These are phyloP conservation scores for Plagodis dolabraria DNA, from an alignment of 2,888 invertebrate genomes.

Conservation along the genomic window DNA sequence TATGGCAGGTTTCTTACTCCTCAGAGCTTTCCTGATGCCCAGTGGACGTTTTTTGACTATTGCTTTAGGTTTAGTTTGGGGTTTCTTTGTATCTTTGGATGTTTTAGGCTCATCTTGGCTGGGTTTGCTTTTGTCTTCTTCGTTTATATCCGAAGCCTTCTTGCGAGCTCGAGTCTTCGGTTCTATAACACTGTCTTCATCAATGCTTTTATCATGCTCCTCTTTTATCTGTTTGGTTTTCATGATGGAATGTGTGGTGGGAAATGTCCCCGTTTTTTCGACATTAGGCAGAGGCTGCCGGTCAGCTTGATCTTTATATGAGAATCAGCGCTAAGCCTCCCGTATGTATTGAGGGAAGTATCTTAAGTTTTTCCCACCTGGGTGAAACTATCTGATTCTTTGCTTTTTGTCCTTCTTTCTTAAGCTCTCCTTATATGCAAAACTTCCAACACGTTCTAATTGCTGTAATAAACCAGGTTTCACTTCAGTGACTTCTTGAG, in stretches of 20 bases:
- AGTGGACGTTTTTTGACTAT: conserved; percentile 75
- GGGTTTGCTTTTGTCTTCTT: conserved; percentile 69
- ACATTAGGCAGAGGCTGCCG: conserved; percentile 72
- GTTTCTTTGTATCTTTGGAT: conserved; percentile 73
- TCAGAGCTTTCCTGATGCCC: conserved; percentile 75
- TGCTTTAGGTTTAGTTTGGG: conserved; percentile 68
- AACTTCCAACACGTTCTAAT: neutral
- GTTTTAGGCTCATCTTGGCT: conserved; percentile 75
- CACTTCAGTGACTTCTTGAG: conserved; percentile 48
- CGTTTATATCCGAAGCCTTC: conserved; percentile 69
- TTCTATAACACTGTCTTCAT: conserved; percentile 74
- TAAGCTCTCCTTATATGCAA: neutral
- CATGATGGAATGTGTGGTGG: conserved; percentile 82
- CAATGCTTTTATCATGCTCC: conserved; percentile 73
- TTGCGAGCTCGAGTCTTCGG: conserved; percentile 80
- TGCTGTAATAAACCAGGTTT: conserved; percentile 13
- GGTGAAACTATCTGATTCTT: neutral
- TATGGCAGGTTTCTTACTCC: conserved; percentile 69
- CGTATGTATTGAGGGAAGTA: conserved; percentile 15
- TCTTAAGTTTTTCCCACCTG: neutral
- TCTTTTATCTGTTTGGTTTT: conserved; percentile 81
- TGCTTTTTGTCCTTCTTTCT: neutral
- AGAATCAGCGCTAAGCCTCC: conserved; percentile 42
- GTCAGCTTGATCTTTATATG: conserved; percentile 46
- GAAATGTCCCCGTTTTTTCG: conserved; percentile 74